Conservation (phyloP, 2,797 vertebrate genomes). For the Masticophis lateralis region DNA sequence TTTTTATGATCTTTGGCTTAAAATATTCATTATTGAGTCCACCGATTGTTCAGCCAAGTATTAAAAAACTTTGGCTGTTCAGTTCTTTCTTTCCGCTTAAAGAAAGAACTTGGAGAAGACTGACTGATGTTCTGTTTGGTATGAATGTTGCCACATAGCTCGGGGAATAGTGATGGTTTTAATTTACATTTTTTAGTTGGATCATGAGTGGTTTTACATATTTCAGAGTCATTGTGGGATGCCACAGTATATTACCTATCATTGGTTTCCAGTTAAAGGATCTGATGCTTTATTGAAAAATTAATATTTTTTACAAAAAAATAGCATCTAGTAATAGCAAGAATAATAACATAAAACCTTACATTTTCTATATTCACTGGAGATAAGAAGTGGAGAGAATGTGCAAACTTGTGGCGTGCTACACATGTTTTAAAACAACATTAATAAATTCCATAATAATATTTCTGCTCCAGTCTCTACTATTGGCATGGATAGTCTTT, state of each 20-base stretch:
- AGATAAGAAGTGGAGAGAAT: no score
- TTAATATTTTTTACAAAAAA: not conserved
- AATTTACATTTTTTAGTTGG: slow-evolving; percentile 28
- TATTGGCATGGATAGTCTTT: not conserved
- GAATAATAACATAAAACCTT: not conserved
- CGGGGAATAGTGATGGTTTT: slow-evolving; percentile 23
- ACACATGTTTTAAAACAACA: not conserved
- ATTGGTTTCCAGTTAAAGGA: slow-evolving; percentile 26
- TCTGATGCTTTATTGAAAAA: not conserved
- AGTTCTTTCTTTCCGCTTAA: not conserved
- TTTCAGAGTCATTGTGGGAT: slow-evolving; percentile 30
- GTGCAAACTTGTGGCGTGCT: not conserved
- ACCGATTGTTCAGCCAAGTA: not conserved
- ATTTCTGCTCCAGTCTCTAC: not conserved
- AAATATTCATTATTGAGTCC: not conserved
- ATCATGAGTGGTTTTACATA: not conserved
- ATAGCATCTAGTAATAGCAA: not conserved
- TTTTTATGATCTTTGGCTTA: not conserved
- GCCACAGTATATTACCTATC: not conserved
- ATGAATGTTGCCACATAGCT: slow-evolving; percentile 14
- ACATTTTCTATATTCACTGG: not conserved
- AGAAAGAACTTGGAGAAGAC: not conserved
- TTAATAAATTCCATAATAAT: not conserved
- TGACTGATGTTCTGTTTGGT: slow-evolving; percentile 28
- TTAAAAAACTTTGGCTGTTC: not conserved